These are phyloP conservation scores for Abramis brama DNA, from an alignment of 2,113 vertebrate genomes.

Conservation along the genomic window DNA sequence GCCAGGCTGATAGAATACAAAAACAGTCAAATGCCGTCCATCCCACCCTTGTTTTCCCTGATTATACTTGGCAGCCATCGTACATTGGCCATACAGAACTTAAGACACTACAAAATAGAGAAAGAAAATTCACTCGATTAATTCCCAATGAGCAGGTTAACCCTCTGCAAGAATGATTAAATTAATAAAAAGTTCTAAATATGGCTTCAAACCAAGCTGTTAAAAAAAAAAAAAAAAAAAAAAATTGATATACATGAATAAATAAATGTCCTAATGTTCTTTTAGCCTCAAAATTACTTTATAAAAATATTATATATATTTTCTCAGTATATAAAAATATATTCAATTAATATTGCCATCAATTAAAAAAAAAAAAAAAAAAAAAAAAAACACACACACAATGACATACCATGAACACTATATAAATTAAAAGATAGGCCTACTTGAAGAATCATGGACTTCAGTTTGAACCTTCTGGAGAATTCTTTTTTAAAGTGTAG, in stretches of 20 bases:
- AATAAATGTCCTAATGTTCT: neutral
- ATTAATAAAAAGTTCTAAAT: neutral
- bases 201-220: neutral
- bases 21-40: conserved; percentile 50
- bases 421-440: no score
- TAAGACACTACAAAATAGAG: conserved; percentile 6
- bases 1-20: conserved; percentile 58
- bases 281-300: neutral
- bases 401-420: no score
- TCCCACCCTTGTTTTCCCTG: neutral
- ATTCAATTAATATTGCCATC: no score
- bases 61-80: conserved; percentile 8
- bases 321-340: no score
- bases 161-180: neutral
- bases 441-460: no score
- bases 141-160: neutral
- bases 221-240: no score
- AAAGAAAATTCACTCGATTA: neutral
- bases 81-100: conserved; percentile 13
- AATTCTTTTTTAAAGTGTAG: no score
- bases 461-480: no score
- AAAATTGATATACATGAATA: no score
- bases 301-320: neutral
- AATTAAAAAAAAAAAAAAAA: no score
- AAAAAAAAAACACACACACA: no score